Conservation (phyloP, 2,113 vertebrate genomes). For the Collichthys lucidus region DNA sequence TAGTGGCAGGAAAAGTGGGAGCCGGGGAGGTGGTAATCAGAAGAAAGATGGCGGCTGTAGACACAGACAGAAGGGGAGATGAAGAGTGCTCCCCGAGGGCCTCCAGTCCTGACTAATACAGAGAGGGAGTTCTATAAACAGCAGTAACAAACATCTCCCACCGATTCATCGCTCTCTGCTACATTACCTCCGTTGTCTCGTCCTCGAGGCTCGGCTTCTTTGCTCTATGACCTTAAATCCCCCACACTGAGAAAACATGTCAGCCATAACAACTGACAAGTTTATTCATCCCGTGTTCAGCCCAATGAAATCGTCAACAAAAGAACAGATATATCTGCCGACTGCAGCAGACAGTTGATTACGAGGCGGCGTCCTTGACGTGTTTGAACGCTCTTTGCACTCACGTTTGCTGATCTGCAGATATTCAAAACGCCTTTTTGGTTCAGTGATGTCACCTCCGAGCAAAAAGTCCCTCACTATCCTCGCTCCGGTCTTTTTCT, state of each 20-base stretch:
- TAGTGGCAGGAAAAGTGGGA: slow-evolving; percentile 45
- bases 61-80: slow-evolving; percentile 44
- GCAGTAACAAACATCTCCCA: slow-evolving; percentile 57
- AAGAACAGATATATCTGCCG: background rate
- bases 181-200: slow-evolving; percentile 58
- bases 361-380: background rate
- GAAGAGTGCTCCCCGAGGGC: slow-evolving; percentile 59
- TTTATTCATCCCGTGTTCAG: slow-evolving; percentile 24
- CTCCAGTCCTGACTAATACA: slow-evolving; percentile 68
- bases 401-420: background rate
- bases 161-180: slow-evolving; percentile 59
- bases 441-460: background rate
- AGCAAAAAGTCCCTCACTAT: background rate
- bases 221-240: slow-evolving; percentile 59
- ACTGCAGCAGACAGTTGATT: background rate
- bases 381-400: background rate
- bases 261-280: slow-evolving; percentile 31
- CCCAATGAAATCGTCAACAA: slow-evolving; percentile 14
- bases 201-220: slow-evolving; percentile 39
- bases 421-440: background rate
- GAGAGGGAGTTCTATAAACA: slow-evolving; percentile 69
- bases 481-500: background rate
- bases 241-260: slow-evolving; percentile 30
- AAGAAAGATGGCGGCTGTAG: slow-evolving; percentile 72
- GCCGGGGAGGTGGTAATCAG: slow-evolving; percentile 61